These are phyloP conservation scores for Lordiphosa clarofinis DNA, from an alignment of 1,140 invertebrate species.

Conservation along the genomic window DNA sequence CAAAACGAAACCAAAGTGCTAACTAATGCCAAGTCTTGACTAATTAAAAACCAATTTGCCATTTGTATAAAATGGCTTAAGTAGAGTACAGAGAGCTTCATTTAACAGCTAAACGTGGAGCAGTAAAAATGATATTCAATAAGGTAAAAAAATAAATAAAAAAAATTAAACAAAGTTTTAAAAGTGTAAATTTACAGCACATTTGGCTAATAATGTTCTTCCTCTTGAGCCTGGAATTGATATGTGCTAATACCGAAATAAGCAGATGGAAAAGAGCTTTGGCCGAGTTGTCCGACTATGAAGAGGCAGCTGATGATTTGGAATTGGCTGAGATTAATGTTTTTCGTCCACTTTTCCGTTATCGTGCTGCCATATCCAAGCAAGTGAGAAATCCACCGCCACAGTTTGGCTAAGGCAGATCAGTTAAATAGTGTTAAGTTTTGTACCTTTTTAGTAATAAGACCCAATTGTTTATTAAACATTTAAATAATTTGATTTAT, in stretches of 20 bases:
- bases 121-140: slow-evolving; percentile 27
- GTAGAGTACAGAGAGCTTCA: no score
- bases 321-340: slow-evolving; percentile 73
- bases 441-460: slow-evolving; percentile 29
- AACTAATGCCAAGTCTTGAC: slow-evolving; percentile 29
- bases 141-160: slow-evolving; percentile 25
- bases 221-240: slow-evolving; percentile 16
- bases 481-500: slow-evolving; percentile 63
- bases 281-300: slow-evolving; percentile 50
- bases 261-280: slow-evolving; percentile 46
- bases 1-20: slow-evolving; percentile 37
- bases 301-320: slow-evolving; percentile 62
- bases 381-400: slow-evolving; percentile 42
- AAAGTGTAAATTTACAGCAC: slow-evolving; percentile 9
- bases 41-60: slow-evolving; percentile 22
- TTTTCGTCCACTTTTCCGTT: slow-evolving; percentile 70
- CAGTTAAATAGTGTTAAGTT: slow-evolving; percentile 15
- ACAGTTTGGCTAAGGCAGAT: slow-evolving; percentile 38
- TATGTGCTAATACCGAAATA: slow-evolving; percentile 31
- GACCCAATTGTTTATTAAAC: slow-evolving; percentile 35
- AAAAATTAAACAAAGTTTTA: no score
- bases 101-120: no score
- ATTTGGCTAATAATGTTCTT: slow-evolving; percentile 30
- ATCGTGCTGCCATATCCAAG: slow-evolving; percentile 54
- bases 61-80: slow-evolving; percentile 59